Percentiles rank a stretch among this genome's conserved stretches.
Conservation (phyloP, 2,888 invertebrate species). For the Nomada ruficornis region DNA sequence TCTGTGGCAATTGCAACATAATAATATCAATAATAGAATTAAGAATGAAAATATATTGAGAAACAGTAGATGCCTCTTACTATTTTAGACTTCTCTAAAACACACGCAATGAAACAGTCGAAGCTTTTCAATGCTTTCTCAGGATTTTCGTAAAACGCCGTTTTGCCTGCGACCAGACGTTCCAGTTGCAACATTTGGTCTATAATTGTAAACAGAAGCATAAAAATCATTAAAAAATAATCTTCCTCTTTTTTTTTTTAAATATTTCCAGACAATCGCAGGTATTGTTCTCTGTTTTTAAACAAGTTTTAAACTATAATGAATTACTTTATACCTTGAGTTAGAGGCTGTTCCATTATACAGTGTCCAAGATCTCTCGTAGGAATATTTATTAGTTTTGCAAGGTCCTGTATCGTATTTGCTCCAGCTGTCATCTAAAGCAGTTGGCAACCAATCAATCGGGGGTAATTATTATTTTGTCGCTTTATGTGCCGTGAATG, state of each 20-base stretch:
- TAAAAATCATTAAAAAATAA: not conserved
- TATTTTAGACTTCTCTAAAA: conserved; percentile 11
- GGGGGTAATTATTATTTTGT: not conserved
- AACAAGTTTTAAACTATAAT: no score
- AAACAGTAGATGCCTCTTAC: conserved; percentile 17
- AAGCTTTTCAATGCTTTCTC: not conserved
- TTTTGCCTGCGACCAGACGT: not conserved
- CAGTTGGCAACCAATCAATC: not conserved
- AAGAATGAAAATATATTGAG: not conserved
- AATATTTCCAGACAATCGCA: no score
- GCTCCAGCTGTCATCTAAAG: not conserved
- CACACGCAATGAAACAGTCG: conserved; percentile 24
- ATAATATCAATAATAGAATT: not conserved
- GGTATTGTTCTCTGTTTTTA: no score
- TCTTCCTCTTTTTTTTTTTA: not conserved
- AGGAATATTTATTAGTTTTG: not conserved
- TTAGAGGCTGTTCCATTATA: not conserved
- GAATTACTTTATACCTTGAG: conserved; percentile 10
- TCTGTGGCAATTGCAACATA: conserved; percentile 1
- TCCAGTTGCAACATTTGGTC: not conserved
- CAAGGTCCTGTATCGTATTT: not conserved
- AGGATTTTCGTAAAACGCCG: not conserved
- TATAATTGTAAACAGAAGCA: not conserved
- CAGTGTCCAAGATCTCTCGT: not conserved
- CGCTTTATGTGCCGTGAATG: not conserved